Base-by-base conservation (phyloP, 2,888 invertebrate genomes). In the Lepeophtheirus nordmannii region DNA sequence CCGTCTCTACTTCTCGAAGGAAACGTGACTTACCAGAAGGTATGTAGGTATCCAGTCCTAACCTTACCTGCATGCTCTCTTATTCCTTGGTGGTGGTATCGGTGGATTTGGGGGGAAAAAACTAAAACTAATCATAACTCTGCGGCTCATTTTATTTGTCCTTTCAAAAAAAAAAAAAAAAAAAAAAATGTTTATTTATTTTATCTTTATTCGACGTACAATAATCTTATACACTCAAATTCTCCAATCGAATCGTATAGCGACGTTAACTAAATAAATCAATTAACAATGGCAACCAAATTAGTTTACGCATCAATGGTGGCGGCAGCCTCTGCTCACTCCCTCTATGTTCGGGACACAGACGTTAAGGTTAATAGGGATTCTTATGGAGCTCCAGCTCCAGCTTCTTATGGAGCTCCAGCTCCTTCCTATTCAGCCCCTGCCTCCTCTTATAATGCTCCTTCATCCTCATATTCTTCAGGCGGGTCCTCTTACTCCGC, bases 361-460 rank as follows among this genome's bases (percentile, higher is more conserved):
- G 40, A 58, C 38, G 58, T 14, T 17, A 60, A 67, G 17, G 58
- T 41, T 12, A 53, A 64, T 14, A 64, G 41, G 37, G 57, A 65
- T 72, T 39, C 65, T 37, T 70, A 69, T 39, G 69, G 68, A 41
- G 68, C 69, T 58, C 70, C 70, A 37, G 58, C 65, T 23, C 65
- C 65, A 17, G 65, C 65, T 22, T 65, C 65, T 10, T 65, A 65
- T 38, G 22, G 39, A 17, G 65, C 65, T 14, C 65, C 65, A 10
- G 65, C 65, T 58, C 65, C 65, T 20, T 65, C 65, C 17, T 65
- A 65, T 20, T 20, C 22, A 14, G 58, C 65, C 38, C 58, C 65
- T 10, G 65, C 58, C 20, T 17, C 64, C 23, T 64, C 64, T 22
- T 64, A 64, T 30, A 30, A 17, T 22, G 53, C 64, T 12, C 65